Evolutionary conservation across 2,113 vertebrate species (phyloP), one percentile per base, ranked within the genome.

Genomic region (Indicator indicator): DNA sequence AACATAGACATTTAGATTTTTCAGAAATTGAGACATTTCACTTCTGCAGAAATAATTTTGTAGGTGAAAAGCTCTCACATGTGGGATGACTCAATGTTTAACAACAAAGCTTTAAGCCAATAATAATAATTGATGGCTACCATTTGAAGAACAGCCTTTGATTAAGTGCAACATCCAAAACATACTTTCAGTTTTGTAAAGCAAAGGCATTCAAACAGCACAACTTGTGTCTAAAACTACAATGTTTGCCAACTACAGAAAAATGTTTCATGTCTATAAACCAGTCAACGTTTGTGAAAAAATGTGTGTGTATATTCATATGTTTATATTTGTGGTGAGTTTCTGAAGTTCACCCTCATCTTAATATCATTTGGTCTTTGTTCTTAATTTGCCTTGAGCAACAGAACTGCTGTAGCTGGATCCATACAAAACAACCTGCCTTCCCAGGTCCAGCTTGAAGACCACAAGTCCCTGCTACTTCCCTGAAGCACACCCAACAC

Each of bases 401-500:
- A 58, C 33, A 6, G 3, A 60, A 55, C 6, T 23, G 30, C 33
- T 56, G 8, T 27, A 56, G 56, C 11, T 4, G 12, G 18, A 55
- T 30, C 42, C 30, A 70, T 4, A 10, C 2, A 18, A 26, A 60
- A 64, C 11, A 20, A 64, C 9, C 38, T 65, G 26, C 12, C 20
- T 0, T 0, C 9, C 9, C 1, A 0, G 15, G 24, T 42, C 38
- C 28, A 60, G 23, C 9, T 9, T 19, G 16, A 60, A 33, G 32
- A 44, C 10, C 27, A 48, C 9, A 26, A 38, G 16, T 12, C 33
- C 16, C 62, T 26, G 18, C 6, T 3, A 1, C 60, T 63, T 63
- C 30, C 32, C 40, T 28, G 11, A 11, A 74, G 26, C 6, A 5
- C 48, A 50, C 21, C 48, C 48, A 50, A 48, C 19, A 48, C 14